Percentiles rank a stretch among this genome's conserved stretches.
These are phyloP conservation scores for Lycocerus yunnanus DNA, from an alignment of 2,888 invertebrate species.

Conservation along the genomic window DNA sequence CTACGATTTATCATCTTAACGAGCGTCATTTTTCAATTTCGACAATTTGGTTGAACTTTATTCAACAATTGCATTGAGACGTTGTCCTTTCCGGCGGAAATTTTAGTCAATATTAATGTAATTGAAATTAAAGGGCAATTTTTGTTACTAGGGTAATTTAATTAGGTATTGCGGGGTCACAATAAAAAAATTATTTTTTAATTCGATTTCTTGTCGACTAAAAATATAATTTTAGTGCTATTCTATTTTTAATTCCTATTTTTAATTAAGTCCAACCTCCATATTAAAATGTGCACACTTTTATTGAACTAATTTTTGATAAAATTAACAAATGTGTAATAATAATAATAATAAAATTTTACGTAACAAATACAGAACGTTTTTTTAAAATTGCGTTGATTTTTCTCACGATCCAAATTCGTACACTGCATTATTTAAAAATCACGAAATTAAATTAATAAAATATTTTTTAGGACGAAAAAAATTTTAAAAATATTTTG, in stretches of 20 bases:
- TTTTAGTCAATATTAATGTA: neutral
- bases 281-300: neutral
- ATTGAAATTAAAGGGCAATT: neutral
- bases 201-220: neutral
- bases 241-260: too few relatives aligned
- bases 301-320: neutral
- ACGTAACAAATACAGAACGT: neutral
- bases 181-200: neutral
- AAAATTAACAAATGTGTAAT: neutral
- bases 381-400: neutral
- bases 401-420: neutral
- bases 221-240: neutral
- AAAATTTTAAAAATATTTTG: neutral
- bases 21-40: constrained; percentile 8
- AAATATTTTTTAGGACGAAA: neutral
- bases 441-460: neutral
- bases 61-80: neutral
- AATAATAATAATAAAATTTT: neutral
- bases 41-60: constrained; percentile 1
- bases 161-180: neutral
- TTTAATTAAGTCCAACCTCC: too few relatives aligned
- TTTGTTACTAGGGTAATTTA: neutral
- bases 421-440: neutral
- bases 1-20: neutral
- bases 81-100: constrained; percentile 3